Conservation (phyloP, 1,140 invertebrate species). For the Thrips palmi region DNA sequence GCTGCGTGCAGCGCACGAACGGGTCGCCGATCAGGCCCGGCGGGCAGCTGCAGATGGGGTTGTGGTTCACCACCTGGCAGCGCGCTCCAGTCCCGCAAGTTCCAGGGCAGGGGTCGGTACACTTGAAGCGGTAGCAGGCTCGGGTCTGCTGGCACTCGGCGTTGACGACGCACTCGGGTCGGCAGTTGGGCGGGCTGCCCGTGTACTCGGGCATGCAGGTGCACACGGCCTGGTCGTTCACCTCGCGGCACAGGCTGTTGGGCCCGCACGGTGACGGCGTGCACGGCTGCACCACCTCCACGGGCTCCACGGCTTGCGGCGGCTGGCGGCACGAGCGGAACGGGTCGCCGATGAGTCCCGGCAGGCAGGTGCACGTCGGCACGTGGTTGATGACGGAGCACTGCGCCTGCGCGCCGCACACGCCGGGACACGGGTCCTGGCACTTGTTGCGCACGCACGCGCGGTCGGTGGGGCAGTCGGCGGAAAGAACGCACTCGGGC, state of each 20-base stretch:
- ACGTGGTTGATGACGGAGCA: slow-evolving; percentile 40
- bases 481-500: slow-evolving; percentile 34
- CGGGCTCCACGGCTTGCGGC: slow-evolving; percentile 15
- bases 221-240: slow-evolving; percentile 43
- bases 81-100: slow-evolving; percentile 32
- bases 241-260: slow-evolving; percentile 45
- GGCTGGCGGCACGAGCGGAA: slow-evolving; percentile 22
- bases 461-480: slow-evolving; percentile 31
- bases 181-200: slow-evolving; percentile 50
- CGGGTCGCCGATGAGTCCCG: slow-evolving; percentile 28
- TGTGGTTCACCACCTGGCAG: slow-evolving; percentile 31
- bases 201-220: slow-evolving; percentile 47
- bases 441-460: slow-evolving; percentile 25
- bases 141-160: slow-evolving; percentile 48
- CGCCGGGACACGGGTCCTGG: slow-evolving; percentile 33
- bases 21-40: slow-evolving; percentile 27
- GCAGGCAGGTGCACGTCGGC: slow-evolving; percentile 38
- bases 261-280: slow-evolving; percentile 59
- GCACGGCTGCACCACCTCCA: slow-evolving; percentile 40
- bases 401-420: slow-evolving; percentile 27
- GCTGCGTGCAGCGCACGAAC: slow-evolving; percentile 21
- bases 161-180: slow-evolving; percentile 58
- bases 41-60: slow-evolving; percentile 27
- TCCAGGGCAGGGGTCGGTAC: slow-evolving; percentile 36
- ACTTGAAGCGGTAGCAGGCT: slow-evolving; percentile 36